Evolutionary conservation across 2,113 vertebrate species (phyloP), one percentile per base, ranked within the genome.

Genomic region (Artemisiospiza belli): DNA sequence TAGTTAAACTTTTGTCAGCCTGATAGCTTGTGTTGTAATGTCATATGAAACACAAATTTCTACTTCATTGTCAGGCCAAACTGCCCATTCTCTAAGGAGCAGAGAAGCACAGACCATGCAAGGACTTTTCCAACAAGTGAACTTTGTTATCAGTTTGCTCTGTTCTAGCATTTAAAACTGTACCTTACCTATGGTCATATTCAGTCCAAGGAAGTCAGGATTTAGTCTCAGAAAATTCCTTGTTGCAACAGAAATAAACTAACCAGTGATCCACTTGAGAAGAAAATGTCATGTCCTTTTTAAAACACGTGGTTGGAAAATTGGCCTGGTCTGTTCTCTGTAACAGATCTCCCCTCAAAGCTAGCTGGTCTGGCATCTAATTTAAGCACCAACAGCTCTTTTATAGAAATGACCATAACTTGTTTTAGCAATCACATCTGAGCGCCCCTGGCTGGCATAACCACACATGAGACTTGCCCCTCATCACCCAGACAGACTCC

Each of bases 261-360:
- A 87, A 77, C 23, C 25, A 25, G 57, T 54, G 62, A 83, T 87
- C 25, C 41, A 76, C 44, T 9, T 70, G 58, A 91, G 69, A 57
- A 76, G 89, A 89, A 88, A 92, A 81, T 75, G 66, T 78, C 69
- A 72, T 21, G 62, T 89, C 69, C 77, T 91, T 95, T 64, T 81
- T 63, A 75, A 87, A 92, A 75, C 80, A 94, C 9, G 8, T 74
- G 83, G 82, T 25, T 90, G 80, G 90, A 93, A 96, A 90, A 81
- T 31, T 68, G 54, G 49, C 81, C 70, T 72, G 64, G 52, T 44
- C 64, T 78, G 64, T 84, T 87, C 39, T 63, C 37, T 84, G 82
- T 70, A 87, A 91, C 78, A 84, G 81, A 87, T 78, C 78, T 87
- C 55, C 58, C 55, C 61, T 57, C 39, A 43, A 28, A 62, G 30